Base-by-base conservation (phyloP, 2,113 vertebrate genomes). In the Mobula birostris region DNA sequence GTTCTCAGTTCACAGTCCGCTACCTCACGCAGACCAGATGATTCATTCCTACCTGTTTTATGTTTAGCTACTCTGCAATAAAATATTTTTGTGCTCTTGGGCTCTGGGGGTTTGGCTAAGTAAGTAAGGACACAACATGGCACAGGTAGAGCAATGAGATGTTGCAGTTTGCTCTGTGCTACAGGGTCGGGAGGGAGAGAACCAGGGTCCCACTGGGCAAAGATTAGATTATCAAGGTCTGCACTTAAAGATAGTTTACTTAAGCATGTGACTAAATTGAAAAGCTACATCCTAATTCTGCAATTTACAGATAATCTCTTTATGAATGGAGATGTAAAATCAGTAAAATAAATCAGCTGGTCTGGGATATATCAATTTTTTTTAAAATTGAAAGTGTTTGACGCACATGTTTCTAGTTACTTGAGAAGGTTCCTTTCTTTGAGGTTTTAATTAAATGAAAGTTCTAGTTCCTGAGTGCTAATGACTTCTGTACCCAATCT, bases 391-490 rank as follows among this genome's bases (percentile, higher is more conserved):
- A 48, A 76, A 93, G 40, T 93, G 1, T 48, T 74, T 14, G 48
- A 7, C 9, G 2, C 36, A 56, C 40, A 56, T 93, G 90, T 72
- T 92, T 92, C 36, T 40, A 11, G 40, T 29, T 48, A 76, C 21
- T 48, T 93, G 40, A 93, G 70, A 74, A 93, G 48, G 36, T 74
- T 92, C 68, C 70, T 74, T 40, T 70, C 56, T 92, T 40, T 56
- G 40, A 9, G 15, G 36, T 72, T 24, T 56, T 93, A 76, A 74
- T 74, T 93, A 48, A 27, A 56, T 93, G 32, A 17, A 74, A 93
- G 70, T 93, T 74, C 91, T 24, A 93, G 40, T 93, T 93, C 68
- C 36, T 21, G 40, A 91, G 36, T 70, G 32, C 82, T 85, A 85
- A 85, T 85, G 15, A 48, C 29, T 74, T 21, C 21, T 93, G 17